These are phyloP conservation scores for Danio kyathit DNA, from an alignment of 2,797 vertebrate species.

Conservation along the genomic window DNA sequence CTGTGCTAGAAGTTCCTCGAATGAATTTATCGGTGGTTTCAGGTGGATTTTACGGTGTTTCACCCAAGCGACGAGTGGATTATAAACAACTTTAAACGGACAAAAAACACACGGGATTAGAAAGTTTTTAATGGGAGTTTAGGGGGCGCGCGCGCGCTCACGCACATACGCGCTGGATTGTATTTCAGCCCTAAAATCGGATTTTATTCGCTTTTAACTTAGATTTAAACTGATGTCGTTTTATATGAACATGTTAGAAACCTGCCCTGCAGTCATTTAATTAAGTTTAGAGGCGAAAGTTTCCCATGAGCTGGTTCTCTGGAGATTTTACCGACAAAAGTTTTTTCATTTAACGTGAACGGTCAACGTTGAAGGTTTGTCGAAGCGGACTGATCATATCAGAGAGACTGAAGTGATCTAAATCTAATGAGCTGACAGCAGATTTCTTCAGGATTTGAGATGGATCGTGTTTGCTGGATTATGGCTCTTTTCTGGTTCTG, in stretches of 20 bases:
- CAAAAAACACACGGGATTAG: neutral
- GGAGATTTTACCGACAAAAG: neutral
- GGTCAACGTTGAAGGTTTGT: no score
- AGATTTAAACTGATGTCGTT: neutral
- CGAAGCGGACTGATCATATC: neutral
- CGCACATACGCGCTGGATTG: slow-evolving; percentile 2
- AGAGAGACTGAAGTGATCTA: neutral
- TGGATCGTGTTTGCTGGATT: slow-evolving; percentile 21
- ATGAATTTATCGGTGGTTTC: neutral
- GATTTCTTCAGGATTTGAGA: slow-evolving; percentile 10
- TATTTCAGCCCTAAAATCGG: neutral
- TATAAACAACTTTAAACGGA: neutral
- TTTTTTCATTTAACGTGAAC: no score
- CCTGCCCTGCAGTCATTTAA: neutral
- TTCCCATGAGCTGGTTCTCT: neutral
- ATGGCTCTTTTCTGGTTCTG: slow-evolving; percentile 20
- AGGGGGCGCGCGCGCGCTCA: slow-evolving; percentile 6
- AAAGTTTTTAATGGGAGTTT: neutral
- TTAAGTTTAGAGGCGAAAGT: neutral
- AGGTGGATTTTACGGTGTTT: no score
- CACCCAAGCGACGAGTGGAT: neutral
- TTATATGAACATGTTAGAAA: neutral
- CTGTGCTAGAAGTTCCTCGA: neutral
- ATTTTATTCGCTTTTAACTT: neutral
- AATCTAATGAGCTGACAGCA: slow-evolving; percentile 17